phyloP scores from a whole-genome alignment of 2,113 vertebrate species.

The Suricata suricatta region DNA sequence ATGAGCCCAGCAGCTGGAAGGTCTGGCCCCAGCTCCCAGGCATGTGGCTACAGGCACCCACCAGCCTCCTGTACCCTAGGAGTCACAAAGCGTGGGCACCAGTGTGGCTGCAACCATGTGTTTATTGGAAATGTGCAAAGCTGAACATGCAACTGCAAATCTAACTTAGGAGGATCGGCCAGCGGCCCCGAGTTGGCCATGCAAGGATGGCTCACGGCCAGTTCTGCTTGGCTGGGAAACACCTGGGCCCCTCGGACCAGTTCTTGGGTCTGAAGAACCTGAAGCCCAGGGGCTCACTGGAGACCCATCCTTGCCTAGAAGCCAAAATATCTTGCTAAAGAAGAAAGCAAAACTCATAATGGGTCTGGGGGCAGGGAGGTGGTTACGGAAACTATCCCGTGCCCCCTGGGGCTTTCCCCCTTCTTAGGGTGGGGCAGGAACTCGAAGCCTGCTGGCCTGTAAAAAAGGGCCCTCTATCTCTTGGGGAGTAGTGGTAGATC shows the following conservation, averaged over 20 bases:
- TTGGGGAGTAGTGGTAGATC: background rate
- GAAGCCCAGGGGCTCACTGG: background rate
- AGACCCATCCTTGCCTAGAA: slow-evolving; percentile 38
- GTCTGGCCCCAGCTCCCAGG: background rate
- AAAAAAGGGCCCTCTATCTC: background rate
- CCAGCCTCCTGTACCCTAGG: background rate
- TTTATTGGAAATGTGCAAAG: slow-evolving; percentile 74
- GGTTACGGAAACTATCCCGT: background rate
- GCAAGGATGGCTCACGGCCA: background rate
- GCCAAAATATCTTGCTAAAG: slow-evolving; percentile 27
- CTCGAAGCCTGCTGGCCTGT: background rate
- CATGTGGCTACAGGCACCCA: background rate
- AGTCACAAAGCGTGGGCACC: background rate
- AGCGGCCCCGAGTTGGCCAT: background rate
- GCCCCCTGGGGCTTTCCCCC: background rate
- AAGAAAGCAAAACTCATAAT: slow-evolving; percentile 56
- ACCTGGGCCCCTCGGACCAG: background rate
- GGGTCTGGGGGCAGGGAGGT: background rate
- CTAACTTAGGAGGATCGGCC: background rate
- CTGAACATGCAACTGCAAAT: background rate
- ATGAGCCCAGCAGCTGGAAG: background rate
- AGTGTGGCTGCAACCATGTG: background rate
- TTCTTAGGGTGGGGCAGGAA: background rate
- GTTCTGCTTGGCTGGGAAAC: background rate
- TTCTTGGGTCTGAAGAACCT: background rate